A percentile compares a stretch with the other conserved stretches of the same genome.
phyloP scores from a whole-genome alignment of 1,140 invertebrate species.

The Phymastichus coffea region DNA sequence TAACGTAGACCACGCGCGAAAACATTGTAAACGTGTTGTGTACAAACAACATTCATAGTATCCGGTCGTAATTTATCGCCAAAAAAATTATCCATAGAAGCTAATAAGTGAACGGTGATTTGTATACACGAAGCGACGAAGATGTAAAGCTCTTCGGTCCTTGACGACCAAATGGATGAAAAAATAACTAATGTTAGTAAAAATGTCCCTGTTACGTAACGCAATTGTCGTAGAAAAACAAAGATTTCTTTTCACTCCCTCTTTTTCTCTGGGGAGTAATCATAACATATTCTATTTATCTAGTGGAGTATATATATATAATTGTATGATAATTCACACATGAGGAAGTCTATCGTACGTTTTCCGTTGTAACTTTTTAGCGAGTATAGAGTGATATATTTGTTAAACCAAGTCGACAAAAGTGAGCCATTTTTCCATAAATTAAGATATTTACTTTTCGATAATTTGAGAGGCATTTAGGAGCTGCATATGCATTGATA shows the following conservation, averaged over 20 bases:
- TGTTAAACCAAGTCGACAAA: constrained; percentile 1
- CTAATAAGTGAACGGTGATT: background rate
- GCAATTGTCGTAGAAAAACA: background rate
- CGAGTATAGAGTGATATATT: background rate
- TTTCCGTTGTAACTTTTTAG: constrained; percentile 22
- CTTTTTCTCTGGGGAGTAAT: too few species aligned
- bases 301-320: constrained; percentile 10
- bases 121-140: background rate
- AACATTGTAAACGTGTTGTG: too few species aligned
- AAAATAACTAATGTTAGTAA: background rate
- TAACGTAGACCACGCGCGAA: too few species aligned
- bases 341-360: constrained; percentile 10
- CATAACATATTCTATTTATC: constrained; percentile 9
- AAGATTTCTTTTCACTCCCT: background rate
- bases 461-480: too few species aligned
- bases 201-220: background rate
- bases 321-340: background rate
- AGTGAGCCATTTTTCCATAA: background rate
- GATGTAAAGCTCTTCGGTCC: background rate
- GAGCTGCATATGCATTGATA: constrained; percentile 15
- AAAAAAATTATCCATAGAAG: constrained; percentile 10
- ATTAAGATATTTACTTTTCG: constrained; percentile 1
- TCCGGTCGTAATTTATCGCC: constrained; percentile 14
- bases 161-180: constrained; percentile 13
- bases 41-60: constrained; percentile 4